Evolutionary conservation across 2,888 invertebrate genomes (phyloP), one percentile per base, ranked within the genome.

Genomic region (Opisthograptis luteolata): DNA sequence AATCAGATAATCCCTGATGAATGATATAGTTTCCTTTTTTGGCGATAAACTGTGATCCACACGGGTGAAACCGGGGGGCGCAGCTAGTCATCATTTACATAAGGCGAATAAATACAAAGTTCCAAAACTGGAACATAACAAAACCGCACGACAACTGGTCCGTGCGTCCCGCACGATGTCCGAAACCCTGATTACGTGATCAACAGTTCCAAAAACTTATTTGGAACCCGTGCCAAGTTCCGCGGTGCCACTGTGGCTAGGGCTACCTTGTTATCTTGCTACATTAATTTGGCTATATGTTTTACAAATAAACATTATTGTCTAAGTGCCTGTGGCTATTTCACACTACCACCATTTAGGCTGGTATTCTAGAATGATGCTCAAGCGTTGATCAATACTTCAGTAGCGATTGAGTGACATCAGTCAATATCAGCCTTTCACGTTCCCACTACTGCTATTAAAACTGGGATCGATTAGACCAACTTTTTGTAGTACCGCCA

Each of bases 201-300:
- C 55, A 60, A 60, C 60, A 58, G 58, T 48, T 41, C 54, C 48
- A 55, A 54, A 54, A 60, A 60, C 53, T 58, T 55, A 56, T 51
- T 61, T 58, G 61, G 58, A n/a, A 47, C 12, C 9, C 0, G 4
- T 5, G 14, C 58, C 56, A 55, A 46, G 24, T 14, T 28, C 43
- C 22, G 47, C 45, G 32, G 36, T 52, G 55, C 55, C 56, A 56
- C 58, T 58, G 56, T 27, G 49, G 31, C 51, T 40, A 55, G 51
- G 50, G 54, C 55, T 52, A 60, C 35, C 57, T 48, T 54, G 54
- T 51, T 57, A 60, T 57, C 57, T 51, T 12, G 27, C 41, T 17
- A 47, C 57, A 55, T 60, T 60, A 44, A 52, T 55, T 55, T 50
- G 39, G 45, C 41, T 15, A 27, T 22, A 44, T 51, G 54, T 49